phyloP scores from a whole-genome alignment of 2,888 invertebrate genomes.

The Muschampia plurimacula region DNA sequence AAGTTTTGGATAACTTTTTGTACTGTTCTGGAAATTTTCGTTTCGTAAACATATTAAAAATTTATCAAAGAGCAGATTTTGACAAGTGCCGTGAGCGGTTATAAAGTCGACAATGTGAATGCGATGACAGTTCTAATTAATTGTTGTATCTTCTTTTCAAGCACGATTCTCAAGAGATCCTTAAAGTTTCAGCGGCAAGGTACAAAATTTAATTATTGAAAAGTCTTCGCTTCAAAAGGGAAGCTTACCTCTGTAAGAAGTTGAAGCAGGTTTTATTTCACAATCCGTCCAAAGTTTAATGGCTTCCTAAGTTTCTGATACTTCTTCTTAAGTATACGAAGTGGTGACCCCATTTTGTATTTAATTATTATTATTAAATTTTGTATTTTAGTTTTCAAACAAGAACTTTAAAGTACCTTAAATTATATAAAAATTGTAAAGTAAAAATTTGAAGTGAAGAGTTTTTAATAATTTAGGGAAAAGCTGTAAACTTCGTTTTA shows the following conservation, averaged over 20 bases:
- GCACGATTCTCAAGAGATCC: conserved; percentile 33
- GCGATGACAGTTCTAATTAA: conserved; percentile 42
- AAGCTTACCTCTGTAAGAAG: conserved; percentile 30
- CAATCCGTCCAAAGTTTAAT: conserved; percentile 33
- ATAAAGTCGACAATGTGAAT: conserved; percentile 14
- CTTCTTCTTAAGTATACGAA: conserved; percentile 10
- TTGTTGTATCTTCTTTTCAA: conserved; percentile 43
- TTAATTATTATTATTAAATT: conserved; percentile 14
- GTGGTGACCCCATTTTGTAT: background rate
- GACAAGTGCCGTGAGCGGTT: conserved; percentile 6
- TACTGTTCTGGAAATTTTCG: background rate
- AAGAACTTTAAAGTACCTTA: background rate
- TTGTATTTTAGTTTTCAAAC: background rate
- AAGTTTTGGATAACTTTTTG: background rate
- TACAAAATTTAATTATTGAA: conserved; percentile 39
- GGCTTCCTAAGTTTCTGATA: conserved; percentile 30
- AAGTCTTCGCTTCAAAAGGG: conserved; percentile 25
- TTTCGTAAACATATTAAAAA: background rate
- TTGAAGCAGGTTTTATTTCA: conserved; percentile 30
- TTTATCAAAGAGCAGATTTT: conserved; percentile 26
- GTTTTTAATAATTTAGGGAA: no score
- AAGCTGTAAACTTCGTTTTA: no score
- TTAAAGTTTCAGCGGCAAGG: conserved; percentile 27
- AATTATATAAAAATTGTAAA: background rate
- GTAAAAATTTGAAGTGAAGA: background rate